A percentile compares a stretch with the other conserved stretches of the same genome.
phyloP scores from a whole-genome alignment of 2,888 invertebrate species.

The Chrysolina oricalcia region DNA sequence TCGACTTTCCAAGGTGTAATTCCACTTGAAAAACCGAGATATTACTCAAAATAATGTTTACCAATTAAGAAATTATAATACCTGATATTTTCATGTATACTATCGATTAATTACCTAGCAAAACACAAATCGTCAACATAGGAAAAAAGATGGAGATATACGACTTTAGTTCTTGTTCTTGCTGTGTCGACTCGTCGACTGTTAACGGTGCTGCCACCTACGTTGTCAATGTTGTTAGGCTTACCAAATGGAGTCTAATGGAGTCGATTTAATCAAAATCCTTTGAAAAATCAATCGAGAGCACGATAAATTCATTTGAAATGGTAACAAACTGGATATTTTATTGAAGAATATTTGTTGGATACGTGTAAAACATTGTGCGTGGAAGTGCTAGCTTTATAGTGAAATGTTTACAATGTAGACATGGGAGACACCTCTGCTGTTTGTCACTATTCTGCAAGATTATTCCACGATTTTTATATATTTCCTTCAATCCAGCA shows the following conservation, averaged over 20 bases:
- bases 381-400: slow-evolving; percentile 66
- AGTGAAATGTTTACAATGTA: slow-evolving; percentile 73
- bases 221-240: slow-evolving; percentile 86
- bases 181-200: slow-evolving; percentile 76
- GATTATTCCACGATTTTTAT: slow-evolving; percentile 59
- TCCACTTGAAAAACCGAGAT: neutral
- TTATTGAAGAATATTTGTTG: slow-evolving; percentile 63
- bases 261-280: slow-evolving; percentile 79
- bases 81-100: slow-evolving; percentile 16
- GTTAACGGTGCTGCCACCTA: slow-evolving; percentile 83
- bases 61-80: neutral
- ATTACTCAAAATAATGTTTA: neutral
- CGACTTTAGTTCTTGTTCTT: slow-evolving; percentile 32
- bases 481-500: slow-evolving; percentile 50
- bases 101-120: slow-evolving; percentile 42
- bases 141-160: slow-evolving; percentile 37
- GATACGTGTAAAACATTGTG: slow-evolving; percentile 64
- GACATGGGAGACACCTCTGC: slow-evolving; percentile 73
- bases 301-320: slow-evolving; percentile 71
- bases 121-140: slow-evolving; percentile 39
- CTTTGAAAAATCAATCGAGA: slow-evolving; percentile 75
- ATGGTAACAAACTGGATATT: slow-evolving; percentile 70
- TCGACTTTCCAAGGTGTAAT: neutral
- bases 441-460: slow-evolving; percentile 67
- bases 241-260: slow-evolving; percentile 78